Base-by-base conservation (phyloP, 1,140 invertebrate genomes). In the Agrypnia vestita region DNA sequence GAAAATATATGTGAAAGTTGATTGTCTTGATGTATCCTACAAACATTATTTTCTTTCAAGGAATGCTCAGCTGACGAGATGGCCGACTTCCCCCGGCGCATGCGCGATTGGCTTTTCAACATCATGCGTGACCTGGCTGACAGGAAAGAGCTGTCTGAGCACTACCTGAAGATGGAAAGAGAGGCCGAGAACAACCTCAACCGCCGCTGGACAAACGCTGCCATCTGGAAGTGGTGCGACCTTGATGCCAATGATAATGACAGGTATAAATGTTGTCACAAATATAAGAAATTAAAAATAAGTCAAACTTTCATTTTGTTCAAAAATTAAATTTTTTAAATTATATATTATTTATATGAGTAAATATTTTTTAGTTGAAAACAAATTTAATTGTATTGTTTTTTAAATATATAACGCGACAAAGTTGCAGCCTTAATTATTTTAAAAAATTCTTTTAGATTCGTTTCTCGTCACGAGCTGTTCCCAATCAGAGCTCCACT, bases 171-270 rank as follows among this genome's bases (percentile, higher is more conserved):
- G 87, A 94, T 98, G 94, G 95, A 98, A 89, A 90, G 93, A 64
- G 96, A 97, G 88, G 96, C 96, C 17, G 96, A 98, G 89, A 93
- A 91, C 10, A 96, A 96, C 85, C 91, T 95, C 83, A 95, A 94
- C 0, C 90, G 94, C 46, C 92, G 95, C 84, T 97, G 96, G 95
- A 92, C 94, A 6, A 97, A 97, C 86, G 96, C 97, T 12, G 97
- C 97, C 47, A 94, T 98, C 74, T 98, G 97, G 97, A 98, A 98
- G 86, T 98, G 97, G 95, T 98, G 97, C 86, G 97, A 98, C 86
- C 90, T 98, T 59, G 97, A 98, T 87, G 94, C 93, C 15, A 92
- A 96, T 87, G 95, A 96, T 77, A 95, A 96, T 84, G 96, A 97
- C 88, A 92, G 92, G 93, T 94, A 6, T 6, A 6, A n/a, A n/a